Base-by-base conservation (phyloP, 92 coral and sea anemone species). In the Anthopleura xanthogrammica region DNA sequence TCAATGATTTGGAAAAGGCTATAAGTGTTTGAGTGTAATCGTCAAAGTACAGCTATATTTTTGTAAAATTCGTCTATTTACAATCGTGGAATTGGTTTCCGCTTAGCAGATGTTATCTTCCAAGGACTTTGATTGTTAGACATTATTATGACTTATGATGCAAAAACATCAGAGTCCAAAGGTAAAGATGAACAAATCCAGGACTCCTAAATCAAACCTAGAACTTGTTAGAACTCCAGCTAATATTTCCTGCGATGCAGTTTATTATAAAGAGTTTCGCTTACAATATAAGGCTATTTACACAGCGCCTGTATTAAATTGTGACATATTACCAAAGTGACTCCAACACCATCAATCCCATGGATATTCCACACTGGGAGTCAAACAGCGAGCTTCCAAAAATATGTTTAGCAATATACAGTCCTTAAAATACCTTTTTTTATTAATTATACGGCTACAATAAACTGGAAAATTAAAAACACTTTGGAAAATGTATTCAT, bases 101-200 rank as follows among this genome's bases (percentile, higher is more conserved):
- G 42, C 36, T 23, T 13, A 68, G 42, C 74, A 68, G 74, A 68
- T 68, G 74, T 68, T 68, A 68, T 68, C 74, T 68, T 12, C 24
- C 6, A 68, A 12, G 42, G 16, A 68, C 16, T 9, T 68, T 36
- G 10, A 68, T 29, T n/a, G 36, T 12, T 12, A 23, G 7, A 23
- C 36, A 62, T 62, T 2, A 8, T 0, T 29, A 23, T 14, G 70
- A 20, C 29, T 54, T 54, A 11, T 23, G 39, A 20, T 29, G 20
- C 14, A 1, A 20, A 4, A 20, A 62, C 70, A 20, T 8, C 29
- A 23, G 12, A 20, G 29, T 62, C 29, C 12, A 9, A n/a, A 62
- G 70, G 3, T 14, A 62, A 62, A 54, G 19, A 5, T 58, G n/a
- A 16, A 19, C 64, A 14, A 62, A 8, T 54, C 29, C 70, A n/a